A percentile compares a stretch with the other conserved stretches of the same genome.
These are phyloP conservation scores for Leptodactylus fallax DNA, from an alignment of 2,797 vertebrate species.

Conservation along the genomic window DNA sequence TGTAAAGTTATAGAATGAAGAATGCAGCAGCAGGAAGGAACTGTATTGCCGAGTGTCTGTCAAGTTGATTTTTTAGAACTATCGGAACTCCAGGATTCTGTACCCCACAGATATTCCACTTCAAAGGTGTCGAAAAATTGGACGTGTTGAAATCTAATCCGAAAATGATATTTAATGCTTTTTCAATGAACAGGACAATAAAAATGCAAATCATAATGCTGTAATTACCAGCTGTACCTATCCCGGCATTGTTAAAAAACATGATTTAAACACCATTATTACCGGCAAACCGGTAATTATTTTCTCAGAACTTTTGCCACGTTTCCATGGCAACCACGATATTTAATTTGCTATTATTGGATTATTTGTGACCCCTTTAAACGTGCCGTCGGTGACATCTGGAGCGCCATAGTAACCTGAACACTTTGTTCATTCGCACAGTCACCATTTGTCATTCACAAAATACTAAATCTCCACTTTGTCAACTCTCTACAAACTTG, in stretches of 20 bases:
- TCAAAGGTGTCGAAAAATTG: conserved; percentile 18
- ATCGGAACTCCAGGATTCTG: background rate
- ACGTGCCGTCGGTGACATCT: conserved; percentile 33
- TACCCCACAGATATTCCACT: conserved; percentile 1
- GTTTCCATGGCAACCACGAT: conserved; percentile 52
- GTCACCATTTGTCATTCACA: conserved; percentile 9
- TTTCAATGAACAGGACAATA: conserved; percentile 30
- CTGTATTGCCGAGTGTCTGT: background rate
- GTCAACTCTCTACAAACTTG: background rate
- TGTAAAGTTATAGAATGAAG: too few relatives aligned
- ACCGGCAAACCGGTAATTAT: conserved; percentile 54
- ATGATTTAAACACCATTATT: conserved; percentile 55
- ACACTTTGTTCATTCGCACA: background rate
- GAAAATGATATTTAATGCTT: conserved; percentile 37
- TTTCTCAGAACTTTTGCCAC: conserved; percentile 53
- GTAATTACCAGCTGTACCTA: conserved; percentile 40
- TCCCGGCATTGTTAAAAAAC: conserved; percentile 45
- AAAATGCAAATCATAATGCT: conserved; percentile 47
- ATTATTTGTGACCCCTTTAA: conserved; percentile 58
- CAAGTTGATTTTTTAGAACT: conserved; percentile 1
- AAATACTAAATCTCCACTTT: background rate
- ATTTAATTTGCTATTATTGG: conserved; percentile 60
- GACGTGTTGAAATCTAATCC: conserved; percentile 28
- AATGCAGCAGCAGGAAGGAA: background rate
- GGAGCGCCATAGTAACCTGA: conserved; percentile 29